phyloP scores from a whole-genome alignment of 2,888 invertebrate species.

The Dione vanillae region DNA sequence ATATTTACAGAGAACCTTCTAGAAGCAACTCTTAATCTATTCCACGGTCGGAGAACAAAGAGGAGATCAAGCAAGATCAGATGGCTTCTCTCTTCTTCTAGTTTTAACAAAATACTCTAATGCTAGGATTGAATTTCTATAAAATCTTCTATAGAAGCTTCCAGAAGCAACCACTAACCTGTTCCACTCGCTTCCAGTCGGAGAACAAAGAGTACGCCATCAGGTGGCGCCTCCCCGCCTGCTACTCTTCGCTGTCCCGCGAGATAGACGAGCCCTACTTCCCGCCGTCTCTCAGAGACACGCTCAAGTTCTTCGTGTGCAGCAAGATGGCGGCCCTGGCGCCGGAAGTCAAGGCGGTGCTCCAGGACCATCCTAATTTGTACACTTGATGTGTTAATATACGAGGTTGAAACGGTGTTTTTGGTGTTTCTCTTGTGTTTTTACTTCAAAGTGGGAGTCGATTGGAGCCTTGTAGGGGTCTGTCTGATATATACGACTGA shows the following conservation, averaged over 20 bases:
- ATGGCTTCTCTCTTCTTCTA: too few species aligned
- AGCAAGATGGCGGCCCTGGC: conserved; percentile 55
- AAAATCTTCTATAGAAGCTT: too few species aligned
- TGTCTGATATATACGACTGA: too few species aligned
- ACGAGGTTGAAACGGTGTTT: background rate
- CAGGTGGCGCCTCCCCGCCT: conserved; percentile 86
- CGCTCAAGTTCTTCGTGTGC: conserved; percentile 67
- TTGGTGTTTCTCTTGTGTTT: background rate
- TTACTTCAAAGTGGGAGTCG: background rate
- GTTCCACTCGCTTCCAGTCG: conserved; percentile 70
- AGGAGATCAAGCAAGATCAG: too few species aligned
- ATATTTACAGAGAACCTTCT: too few species aligned
- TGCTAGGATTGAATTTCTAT: too few species aligned
- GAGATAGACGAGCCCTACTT: conserved; percentile 60
- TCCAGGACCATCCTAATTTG: conserved; percentile 52
- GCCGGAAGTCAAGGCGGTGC: conserved; percentile 46
- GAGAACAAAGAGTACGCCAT: conserved; percentile 87
- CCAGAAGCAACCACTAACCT: background rate
- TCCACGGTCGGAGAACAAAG: too few species aligned
- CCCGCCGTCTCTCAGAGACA: conserved; percentile 64
- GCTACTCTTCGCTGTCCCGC: conserved; percentile 79
- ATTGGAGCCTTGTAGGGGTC: too few species aligned
- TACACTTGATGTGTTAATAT: conserved; percentile 35
- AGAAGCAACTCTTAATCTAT: too few species aligned
- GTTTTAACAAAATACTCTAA: too few species aligned